A percentile compares a stretch with the other conserved stretches of the same genome.
These are phyloP conservation scores for Orthonychiurus folsomi DNA, from an alignment of 2,888 invertebrate genomes.

Conservation along the genomic window DNA sequence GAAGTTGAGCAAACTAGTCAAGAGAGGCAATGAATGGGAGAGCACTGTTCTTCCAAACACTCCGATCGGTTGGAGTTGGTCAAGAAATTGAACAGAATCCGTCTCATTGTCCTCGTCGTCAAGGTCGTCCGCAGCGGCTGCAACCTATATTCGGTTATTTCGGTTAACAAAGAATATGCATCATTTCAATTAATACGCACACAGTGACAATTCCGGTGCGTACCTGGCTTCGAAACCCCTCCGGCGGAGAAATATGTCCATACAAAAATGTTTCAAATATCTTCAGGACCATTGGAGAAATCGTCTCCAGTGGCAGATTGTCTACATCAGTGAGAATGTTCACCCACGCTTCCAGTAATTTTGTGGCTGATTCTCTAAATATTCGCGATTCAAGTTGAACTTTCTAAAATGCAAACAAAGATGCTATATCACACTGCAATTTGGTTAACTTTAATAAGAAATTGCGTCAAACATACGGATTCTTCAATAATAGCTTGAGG, in stretches of 20 bases:
- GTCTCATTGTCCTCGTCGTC: conserved; percentile 53
- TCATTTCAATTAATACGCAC: too few species aligned
- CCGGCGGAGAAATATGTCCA: conserved; percentile 71
- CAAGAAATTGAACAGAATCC: conserved; percentile 57
- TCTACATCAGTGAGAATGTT: conserved; percentile 49
- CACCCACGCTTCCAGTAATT: conserved; percentile 60
- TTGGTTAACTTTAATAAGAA: conserved; percentile 2
- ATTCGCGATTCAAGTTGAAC: conserved; percentile 45
- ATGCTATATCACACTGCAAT: too few species aligned
- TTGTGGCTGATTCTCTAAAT: conserved; percentile 60
- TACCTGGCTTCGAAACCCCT: conserved; percentile 57
- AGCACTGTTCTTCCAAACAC: conserved; percentile 51
- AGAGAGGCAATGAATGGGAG: conserved; percentile 56
- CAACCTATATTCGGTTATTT: too few species aligned
- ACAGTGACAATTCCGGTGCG: too few species aligned
- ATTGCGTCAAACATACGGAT: conserved; percentile 48
- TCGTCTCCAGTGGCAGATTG: conserved; percentile 46
- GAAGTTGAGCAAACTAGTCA: conserved; percentile 53
- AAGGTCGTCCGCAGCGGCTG: conserved; percentile 14
- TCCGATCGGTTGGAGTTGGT: conserved; percentile 66
- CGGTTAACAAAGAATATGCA: too few species aligned
- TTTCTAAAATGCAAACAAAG: conserved; percentile 25
- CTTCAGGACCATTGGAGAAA: conserved; percentile 42
- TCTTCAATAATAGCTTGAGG: conserved; percentile 59
- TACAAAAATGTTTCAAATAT: conserved; percentile 56